A percentile compares a stretch with the other conserved stretches of the same genome.
Evolutionary conservation across 2,113 vertebrate genomes (phyloP).

Genomic region (Amazona guildingii): DNA sequence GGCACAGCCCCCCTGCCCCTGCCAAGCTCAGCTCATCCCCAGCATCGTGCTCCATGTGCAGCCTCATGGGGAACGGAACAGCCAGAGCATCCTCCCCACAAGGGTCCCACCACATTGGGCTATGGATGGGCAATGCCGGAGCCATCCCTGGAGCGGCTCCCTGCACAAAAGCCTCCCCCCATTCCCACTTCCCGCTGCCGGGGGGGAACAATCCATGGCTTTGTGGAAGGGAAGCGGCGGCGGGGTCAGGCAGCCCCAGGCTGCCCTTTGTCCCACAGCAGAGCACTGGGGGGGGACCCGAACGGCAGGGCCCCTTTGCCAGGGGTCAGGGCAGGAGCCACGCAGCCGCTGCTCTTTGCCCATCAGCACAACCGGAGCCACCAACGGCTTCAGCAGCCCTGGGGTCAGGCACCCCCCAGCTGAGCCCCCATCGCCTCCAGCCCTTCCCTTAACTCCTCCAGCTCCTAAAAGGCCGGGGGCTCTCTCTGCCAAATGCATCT

Average conservation of each 20-base stretch:
- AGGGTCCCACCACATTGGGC: not conserved
- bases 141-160: not conserved
- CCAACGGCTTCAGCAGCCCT: not conserved
- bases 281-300: not conserved
- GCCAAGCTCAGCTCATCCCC: not conserved
- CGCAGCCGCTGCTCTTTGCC: not conserved
- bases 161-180: not conserved
- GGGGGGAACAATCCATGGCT: not conserved
- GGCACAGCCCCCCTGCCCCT: not conserved
- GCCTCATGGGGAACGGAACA: not conserved
- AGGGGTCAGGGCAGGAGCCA: not conserved
- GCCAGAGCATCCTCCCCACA: not conserved
- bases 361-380: not conserved
- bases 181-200: not conserved
- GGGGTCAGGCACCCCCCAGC: not conserved
- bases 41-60: not conserved
- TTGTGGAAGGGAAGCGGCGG: not conserved
- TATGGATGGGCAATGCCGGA: fast-evolving
- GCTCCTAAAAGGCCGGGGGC: not conserved
- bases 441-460: not conserved
- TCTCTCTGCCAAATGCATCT: constrained; percentile 26
- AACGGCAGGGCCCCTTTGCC: not conserved
- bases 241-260: not conserved
- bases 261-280: not conserved
- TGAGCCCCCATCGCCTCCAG: not conserved